Base-by-base conservation (phyloP, 1,140 invertebrate species). In the Manduca sexta region DNA sequence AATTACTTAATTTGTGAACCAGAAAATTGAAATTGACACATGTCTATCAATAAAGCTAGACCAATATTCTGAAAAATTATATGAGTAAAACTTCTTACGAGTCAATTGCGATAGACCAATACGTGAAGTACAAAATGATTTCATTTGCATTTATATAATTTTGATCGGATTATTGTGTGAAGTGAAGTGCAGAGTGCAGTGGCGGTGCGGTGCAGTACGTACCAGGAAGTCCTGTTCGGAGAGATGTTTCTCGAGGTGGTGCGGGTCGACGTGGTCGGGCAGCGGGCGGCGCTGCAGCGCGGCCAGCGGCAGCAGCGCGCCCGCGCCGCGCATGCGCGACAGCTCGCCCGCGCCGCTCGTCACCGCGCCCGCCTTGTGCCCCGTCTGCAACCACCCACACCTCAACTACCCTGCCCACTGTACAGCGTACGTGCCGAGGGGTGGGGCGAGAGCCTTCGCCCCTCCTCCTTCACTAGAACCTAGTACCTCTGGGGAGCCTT, bases 191-290 rank as follows among this genome's bases (percentile, higher is more conserved):
- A 13, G n/a, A 1, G 16, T 14, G 35, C 16, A 10, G 6, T 26
- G 11, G 11, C 5, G 8, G 29, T 17, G 37, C 12, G 21, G 35
- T 40, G 52, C 55, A 52, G 11, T 26, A 33, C 50, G 31, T 63
- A 93, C 92, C 86, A 90, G 75, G 83, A 98, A 98, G 65, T 97
- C 94, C 30, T 91, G 86, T 26, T 90, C 86, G 30, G 89, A 90
- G 13, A 98, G 87, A 82, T 98, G 97, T 1, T 91, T 82, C 88
- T 98, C 96, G 31, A 98, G 87, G 47, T 91, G 91, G 6, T 94
- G 92, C 1, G 95, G 93, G 87, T 98, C 94, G 0, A 97, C 95
- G 48, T 95, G 95, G 67, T 96, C 94, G 13, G 96, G 96, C 49
- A 97, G 77, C n/a, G 95, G 95, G 48, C 92, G 88, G 38, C 93